Conservation (phyloP, 2,113 vertebrate genomes). For the Poicephalus gulielmi region DNA sequence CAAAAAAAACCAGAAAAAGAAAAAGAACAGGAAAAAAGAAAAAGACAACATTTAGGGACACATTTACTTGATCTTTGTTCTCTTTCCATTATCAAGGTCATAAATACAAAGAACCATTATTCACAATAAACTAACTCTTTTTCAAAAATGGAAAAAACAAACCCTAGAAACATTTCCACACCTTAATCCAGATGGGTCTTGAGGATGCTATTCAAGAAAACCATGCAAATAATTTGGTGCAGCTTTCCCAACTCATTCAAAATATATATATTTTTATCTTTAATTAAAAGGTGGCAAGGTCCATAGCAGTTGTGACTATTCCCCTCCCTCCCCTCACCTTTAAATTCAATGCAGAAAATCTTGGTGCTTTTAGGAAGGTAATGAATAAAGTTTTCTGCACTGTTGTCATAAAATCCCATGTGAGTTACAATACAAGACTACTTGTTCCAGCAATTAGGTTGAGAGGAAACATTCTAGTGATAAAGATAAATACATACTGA, state of each 20-base stretch:
- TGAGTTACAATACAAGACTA: conserved; percentile 68
- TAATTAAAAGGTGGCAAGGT: conserved; percentile 70
- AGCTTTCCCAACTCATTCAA: conserved; percentile 69
- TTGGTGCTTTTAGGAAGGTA: conserved; percentile 45
- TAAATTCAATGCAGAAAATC: conserved; percentile 60
- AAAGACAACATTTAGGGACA: conserved; percentile 67
- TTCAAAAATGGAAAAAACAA: conserved; percentile 72
- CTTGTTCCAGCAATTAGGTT: conserved; percentile 65
- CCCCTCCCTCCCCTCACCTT: not conserved
- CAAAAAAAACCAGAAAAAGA: not conserved
- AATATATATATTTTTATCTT: conserved; percentile 44
- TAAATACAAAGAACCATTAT: conserved; percentile 83
- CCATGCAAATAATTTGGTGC: conserved; percentile 77
- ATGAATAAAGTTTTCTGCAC: conserved; percentile 57
- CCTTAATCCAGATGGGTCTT: conserved; percentile 61
- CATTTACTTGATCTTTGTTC: conserved; percentile 70
- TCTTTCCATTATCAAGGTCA: conserved; percentile 76
- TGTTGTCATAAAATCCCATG: conserved; percentile 49
- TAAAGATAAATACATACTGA: conserved; percentile 75
- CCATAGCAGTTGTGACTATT: conserved; percentile 57
- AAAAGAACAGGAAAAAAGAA: fast-evolving
- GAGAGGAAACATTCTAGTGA: conserved; percentile 72
- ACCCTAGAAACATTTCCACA: conserved; percentile 68
- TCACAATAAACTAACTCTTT: conserved; percentile 78
- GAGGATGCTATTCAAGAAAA: conserved; percentile 70